Percentiles rank a stretch among this genome's conserved stretches.
Evolutionary conservation across 2,797 vertebrate genomes (phyloP).

Genomic region (Mareca strepera): DNA sequence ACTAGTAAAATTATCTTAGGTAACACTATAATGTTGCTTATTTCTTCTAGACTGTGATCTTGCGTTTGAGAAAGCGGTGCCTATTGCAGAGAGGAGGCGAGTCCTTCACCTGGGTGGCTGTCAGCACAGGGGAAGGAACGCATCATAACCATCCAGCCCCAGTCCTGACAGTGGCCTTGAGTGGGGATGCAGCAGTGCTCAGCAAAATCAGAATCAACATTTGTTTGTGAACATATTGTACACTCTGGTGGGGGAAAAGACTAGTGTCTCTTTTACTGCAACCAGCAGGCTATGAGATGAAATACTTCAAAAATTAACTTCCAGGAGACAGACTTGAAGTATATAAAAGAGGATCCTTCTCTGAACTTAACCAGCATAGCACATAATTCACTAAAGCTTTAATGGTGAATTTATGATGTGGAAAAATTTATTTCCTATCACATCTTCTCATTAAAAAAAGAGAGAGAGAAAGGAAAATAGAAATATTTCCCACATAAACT

Average conservation of each 20-base stretch:
- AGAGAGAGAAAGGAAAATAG: neutral
- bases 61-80: neutral
- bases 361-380: neutral
- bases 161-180: neutral
- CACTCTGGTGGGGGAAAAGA: neutral
- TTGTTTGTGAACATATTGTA: neutral
- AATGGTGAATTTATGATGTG: neutral
- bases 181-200: neutral
- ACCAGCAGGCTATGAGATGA: neutral
- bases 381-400: neutral
- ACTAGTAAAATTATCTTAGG: neutral
- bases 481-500: constrained; percentile 41
- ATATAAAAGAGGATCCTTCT: neutral
- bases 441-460: neutral
- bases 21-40: neutral
- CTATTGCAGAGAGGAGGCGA: neutral
- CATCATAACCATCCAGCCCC: neutral
- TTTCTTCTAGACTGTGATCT: neutral
- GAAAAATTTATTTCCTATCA: constrained; percentile 13
- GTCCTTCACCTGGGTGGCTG: neutral
- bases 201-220: neutral
- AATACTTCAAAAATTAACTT: constrained; percentile 14
- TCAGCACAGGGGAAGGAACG: neutral
- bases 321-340: neutral
- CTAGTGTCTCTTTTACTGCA: neutral